phyloP scores from a whole-genome alignment of 2,888 invertebrate genomes.

The Leptinotarsa peninsularis region DNA sequence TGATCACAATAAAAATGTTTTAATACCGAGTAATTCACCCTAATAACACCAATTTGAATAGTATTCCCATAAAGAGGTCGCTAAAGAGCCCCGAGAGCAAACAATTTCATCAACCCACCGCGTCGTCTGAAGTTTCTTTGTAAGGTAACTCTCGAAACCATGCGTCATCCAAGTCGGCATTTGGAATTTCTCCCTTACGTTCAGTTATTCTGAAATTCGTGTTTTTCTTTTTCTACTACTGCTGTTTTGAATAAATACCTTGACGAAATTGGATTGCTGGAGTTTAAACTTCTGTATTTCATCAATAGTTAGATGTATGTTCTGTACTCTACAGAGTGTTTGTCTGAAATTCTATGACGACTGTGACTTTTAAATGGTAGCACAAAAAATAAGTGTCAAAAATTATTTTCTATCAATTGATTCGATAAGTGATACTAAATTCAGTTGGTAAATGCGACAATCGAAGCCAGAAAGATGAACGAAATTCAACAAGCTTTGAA shows the following conservation, averaged over 20 bases:
- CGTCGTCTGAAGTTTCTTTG: constrained; percentile 11
- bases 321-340: too few relatives aligned
- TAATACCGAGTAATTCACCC: constrained; percentile 34
- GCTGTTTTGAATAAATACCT: constrained; percentile 8
- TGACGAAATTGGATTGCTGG: background rate
- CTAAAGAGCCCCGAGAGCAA: constrained; percentile 32
- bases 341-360: too few relatives aligned
- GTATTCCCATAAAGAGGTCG: constrained; percentile 35
- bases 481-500: too few relatives aligned
- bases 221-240: background rate
- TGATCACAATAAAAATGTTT: constrained; percentile 27
- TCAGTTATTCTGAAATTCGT: background rate
- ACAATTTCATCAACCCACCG: constrained; percentile 32
- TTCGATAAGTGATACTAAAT: too few relatives aligned
- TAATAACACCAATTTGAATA: constrained; percentile 40
- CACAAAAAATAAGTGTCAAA: too few relatives aligned
- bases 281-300: background rate
- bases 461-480: too few relatives aligned
- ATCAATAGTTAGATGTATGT: too few relatives aligned
- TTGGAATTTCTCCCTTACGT: background rate
- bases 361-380: too few relatives aligned
- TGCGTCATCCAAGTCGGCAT: background rate
- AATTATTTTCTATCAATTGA: too few relatives aligned
- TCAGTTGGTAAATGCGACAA: too few relatives aligned
- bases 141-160: constrained; percentile 9